A percentile compares a stretch with the other conserved stretches of the same genome.
phyloP scores from a whole-genome alignment of 2,888 invertebrate species.

The Pocota personata region DNA sequence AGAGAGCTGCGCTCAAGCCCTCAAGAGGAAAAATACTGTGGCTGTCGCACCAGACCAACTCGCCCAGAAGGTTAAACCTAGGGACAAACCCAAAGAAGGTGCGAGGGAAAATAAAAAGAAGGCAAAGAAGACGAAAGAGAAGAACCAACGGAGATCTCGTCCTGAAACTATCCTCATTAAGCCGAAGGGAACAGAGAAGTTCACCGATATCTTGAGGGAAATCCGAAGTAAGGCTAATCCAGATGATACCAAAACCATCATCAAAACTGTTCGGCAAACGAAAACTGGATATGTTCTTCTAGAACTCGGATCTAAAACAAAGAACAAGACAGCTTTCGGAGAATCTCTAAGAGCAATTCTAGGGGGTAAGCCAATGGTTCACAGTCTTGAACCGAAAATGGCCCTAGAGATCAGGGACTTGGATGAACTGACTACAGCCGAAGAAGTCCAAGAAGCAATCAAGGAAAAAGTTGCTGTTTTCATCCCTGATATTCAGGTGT shows the following conservation, averaged over 20 bases:
- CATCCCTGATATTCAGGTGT: background rate
- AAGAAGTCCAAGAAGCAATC: conserved; percentile 9
- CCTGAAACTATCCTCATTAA: conserved; percentile 5
- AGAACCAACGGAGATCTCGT: no score
- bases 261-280: background rate
- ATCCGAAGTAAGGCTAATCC: background rate
- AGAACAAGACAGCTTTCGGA: background rate
- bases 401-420: conserved; percentile 24
- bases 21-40: no score
- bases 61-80: no score
- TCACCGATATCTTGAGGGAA: background rate
- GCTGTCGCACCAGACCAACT: no score
- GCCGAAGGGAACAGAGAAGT: background rate
- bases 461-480: background rate
- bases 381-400: background rate
- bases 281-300: background rate
- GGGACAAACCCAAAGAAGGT: no score
- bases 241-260: background rate
- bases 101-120: no score
- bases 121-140: no score
- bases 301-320: background rate
- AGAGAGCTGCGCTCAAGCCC: no score
- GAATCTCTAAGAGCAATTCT: background rate
- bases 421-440: conserved; percentile 19
- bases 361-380: background rate